phyloP scores from a whole-genome alignment of 2,888 invertebrate species.

The Agrochola lota region DNA sequence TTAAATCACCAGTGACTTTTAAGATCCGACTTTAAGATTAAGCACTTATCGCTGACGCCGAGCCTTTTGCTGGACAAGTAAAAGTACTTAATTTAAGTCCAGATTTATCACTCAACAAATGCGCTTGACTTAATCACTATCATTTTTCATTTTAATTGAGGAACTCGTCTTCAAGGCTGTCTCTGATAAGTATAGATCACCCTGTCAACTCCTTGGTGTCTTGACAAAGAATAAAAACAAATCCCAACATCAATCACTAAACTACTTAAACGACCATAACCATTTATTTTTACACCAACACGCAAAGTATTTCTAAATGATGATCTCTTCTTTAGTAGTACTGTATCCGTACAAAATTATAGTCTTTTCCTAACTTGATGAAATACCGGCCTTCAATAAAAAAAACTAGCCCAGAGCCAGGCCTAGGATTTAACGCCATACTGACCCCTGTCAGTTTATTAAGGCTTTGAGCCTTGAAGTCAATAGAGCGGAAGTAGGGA shows the following conservation, averaged over 20 bases:
- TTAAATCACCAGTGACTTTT: constrained; percentile 26
- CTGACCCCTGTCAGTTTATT: constrained; percentile 1
- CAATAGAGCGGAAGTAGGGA: not conserved
- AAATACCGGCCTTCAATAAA: constrained; percentile 8
- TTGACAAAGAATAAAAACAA: not conserved
- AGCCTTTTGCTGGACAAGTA: constrained; percentile 17
- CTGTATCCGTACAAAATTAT: not conserved
- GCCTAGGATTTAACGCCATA: constrained; percentile 19
- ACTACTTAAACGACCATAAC: not conserved
- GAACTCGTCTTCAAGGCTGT: not conserved
- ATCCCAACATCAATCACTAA: not conserved
- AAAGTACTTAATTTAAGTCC: constrained; percentile 34
- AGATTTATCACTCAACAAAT: constrained; percentile 34
- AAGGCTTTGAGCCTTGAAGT: constrained; percentile 1
- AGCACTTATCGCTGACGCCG: constrained; percentile 20
- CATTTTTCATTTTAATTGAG: constrained; percentile 30
- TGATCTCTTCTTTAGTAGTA: not conserved
- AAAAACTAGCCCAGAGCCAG: constrained; percentile 29
- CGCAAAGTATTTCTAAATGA: not conserved
- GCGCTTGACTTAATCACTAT: constrained; percentile 21
- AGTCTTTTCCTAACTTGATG: not conserved
- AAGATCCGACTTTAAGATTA: constrained; percentile 46
- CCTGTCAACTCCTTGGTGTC: constrained; percentile 1
- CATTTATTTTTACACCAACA: not conserved
- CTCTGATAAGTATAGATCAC: not conserved